Percentiles rank a stretch among this genome's conserved stretches.
Evolutionary conservation across 2,797 vertebrate genomes (phyloP).

Genomic region (Sparidentex hasta): DNA sequence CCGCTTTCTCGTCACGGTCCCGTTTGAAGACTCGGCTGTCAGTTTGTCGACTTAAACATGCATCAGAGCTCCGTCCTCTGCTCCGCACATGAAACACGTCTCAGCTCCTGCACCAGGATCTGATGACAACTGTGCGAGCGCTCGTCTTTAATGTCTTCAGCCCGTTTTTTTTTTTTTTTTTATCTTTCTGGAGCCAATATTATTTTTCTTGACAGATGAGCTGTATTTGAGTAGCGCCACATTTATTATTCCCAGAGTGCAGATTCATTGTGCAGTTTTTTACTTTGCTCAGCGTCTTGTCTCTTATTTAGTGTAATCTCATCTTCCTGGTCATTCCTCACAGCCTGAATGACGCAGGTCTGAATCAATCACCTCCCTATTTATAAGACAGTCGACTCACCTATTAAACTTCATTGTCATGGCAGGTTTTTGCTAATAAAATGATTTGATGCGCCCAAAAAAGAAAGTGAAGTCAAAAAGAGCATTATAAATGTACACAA

Average conservation of each 20-base stretch:
- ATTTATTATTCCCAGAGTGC: constrained; percentile 36
- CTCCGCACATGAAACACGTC: constrained; percentile 32
- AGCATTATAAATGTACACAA: neutral
- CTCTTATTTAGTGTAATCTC: constrained; percentile 19
- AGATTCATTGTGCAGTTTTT: constrained; percentile 15
- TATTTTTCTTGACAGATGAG: constrained; percentile 25
- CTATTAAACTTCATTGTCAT: neutral
- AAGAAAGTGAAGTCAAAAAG: neutral
- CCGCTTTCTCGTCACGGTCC: constrained; percentile 14
- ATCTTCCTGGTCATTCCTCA: neutral
- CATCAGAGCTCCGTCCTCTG: constrained; percentile 17
- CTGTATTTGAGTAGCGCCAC: constrained; percentile 12
- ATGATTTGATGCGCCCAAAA: neutral
- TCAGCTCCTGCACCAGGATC: constrained; percentile 25
- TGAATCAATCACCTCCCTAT: neutral
- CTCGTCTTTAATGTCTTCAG: constrained; percentile 25
- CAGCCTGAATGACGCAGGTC: constrained; percentile 14
- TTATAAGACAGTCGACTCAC: constrained; percentile 1
- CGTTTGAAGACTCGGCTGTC: constrained; percentile 36
- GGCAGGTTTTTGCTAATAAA: constrained; percentile 9
- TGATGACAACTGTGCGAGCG: neutral
- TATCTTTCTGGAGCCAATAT: constrained; percentile 26
- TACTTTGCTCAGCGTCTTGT: constrained; percentile 23
- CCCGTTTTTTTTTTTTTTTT: neutral
- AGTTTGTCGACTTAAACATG: constrained; percentile 15